Base-by-base conservation (phyloP, 2,113 vertebrate species). In the Menidia beryllina region DNA sequence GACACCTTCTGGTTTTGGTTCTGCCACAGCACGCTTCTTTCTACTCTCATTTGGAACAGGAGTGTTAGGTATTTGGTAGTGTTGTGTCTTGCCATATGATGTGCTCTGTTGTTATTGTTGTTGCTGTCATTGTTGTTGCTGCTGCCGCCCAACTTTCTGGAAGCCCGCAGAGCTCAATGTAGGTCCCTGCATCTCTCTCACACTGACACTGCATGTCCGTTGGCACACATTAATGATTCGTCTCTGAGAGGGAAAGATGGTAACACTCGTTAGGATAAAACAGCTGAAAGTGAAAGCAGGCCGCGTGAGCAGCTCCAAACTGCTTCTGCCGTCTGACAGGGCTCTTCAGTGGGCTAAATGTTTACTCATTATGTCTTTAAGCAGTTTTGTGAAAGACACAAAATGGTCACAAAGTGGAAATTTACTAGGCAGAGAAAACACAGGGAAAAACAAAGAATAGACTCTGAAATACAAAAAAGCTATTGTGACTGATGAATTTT, bases 101-200 rank as follows among this genome's bases (percentile, higher is more conserved):
- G 87, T 93, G 80, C 87, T 92, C 86, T 94, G 77, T 91, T 92
- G 86, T 90, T 85, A 53, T 79, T 88, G 59, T 81, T 72, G 82
- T 90, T 92, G 90, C 26, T 77, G 54, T 88, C 79, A n/a, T 61
- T 78, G 55, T 75, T 92, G 77, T 90, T 93, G 91, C 75, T 87
- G 91, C 91, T 90, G 91, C 92, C 72, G 89, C 84, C 71, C 90
- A 88, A 89, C 83, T 70, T 88, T 88, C 83, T 86, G 93, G 93
- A 94, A 94, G 93, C 90, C 91, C 49, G 85, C 91, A 88, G 93
- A 94, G 85, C 79, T 87, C 89, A 91, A 93, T 70, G 93, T 94
- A 93, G 91, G 93, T 94, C 85, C 90, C 81, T 83, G 75, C 69
- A 74, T 75, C 68, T 86, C 74, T 83, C 62, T 86, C 74, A 80